Evolutionary conservation across 2,888 invertebrate species (phyloP).

Genomic region (Anarsia innoxiella): DNA sequence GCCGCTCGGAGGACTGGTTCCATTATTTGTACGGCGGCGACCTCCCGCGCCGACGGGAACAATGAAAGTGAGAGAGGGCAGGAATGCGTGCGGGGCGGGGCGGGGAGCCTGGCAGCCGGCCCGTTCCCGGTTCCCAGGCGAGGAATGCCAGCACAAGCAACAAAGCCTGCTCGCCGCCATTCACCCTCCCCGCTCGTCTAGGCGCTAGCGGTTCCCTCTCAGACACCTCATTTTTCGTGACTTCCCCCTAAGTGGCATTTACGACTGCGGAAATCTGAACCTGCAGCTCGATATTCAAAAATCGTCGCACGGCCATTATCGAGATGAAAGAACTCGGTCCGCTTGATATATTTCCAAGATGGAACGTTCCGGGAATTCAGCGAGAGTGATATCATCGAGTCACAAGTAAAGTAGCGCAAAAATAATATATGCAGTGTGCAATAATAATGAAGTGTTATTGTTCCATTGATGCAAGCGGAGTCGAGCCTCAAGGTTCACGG

Average conservation of each 20-base stretch:
- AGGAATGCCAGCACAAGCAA: slow-evolving; percentile 72
- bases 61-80: slow-evolving; percentile 73
- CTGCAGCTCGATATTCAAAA: slow-evolving; percentile 42
- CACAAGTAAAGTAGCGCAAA: slow-evolving; percentile 12
- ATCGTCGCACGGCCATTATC: slow-evolving; percentile 34
- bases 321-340: slow-evolving; percentile 30
- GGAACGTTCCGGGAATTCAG: slow-evolving; percentile 1
- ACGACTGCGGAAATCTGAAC: slow-evolving; percentile 36
- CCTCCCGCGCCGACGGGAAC: slow-evolving; percentile 71
- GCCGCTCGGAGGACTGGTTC: slow-evolving; percentile 57
- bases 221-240: slow-evolving; percentile 61
- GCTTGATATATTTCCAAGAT: slow-evolving; percentile 22
- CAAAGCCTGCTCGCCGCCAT: slow-evolving; percentile 70
- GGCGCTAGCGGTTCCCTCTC: slow-evolving; percentile 44
- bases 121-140: slow-evolving; percentile 71
- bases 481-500: slow-evolving; percentile 39
- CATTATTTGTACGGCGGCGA: slow-evolving; percentile 59
- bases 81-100: slow-evolving; percentile 57
- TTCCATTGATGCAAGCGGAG: slow-evolving; percentile 44
- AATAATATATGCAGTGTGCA: slow-evolving; percentile 20
- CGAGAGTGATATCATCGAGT: slow-evolving; percentile 3
- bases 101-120: slow-evolving; percentile 32
- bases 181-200: slow-evolving; percentile 48
- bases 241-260: slow-evolving; percentile 55
- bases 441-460: slow-evolving; percentile 44